Evolutionary conservation across 2,797 vertebrate genomes (phyloP), one percentile per base, ranked within the genome.

Genomic region (Nannoperca australis): DNA sequence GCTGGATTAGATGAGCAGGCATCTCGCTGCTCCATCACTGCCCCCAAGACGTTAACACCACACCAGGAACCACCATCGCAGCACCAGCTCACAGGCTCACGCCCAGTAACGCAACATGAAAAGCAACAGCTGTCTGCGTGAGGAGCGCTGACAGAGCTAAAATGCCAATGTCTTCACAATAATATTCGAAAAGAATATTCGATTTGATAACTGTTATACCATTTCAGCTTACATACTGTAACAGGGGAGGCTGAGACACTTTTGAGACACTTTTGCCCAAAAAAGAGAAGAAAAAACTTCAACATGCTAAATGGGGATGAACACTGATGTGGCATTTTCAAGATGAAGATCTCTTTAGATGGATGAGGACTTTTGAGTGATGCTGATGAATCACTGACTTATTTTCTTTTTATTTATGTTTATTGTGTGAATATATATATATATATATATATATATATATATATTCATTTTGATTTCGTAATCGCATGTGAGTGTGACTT

Each of bases 91-190:
- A 62, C 68, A 79, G 53, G 63, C 56, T 60, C 34, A 49, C 3
- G n/a, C 53, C 56, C 66, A 74, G 72, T 60, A 83, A 84, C 58
- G 47, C 63, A 61, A 70, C 32, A 61, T 73, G 82, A 89, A 83
- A 85, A 76, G 79, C 81, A 88, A 81, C 88, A 92, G 81, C 82
- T 90, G 89, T 78, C 66, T 69, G 66, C 55, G 53, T 40, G 15
- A 14, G 20, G 42, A 64, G 4, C 1, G 2, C 60, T 30, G 44
- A 36, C 54, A 42, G 45, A 55, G 7, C 73, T 45, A 15, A 27
- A 47, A 32, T 22, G 2, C 20, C 18, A 1, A 49, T 22, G 34
- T 38, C 32, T 69, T 13, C 44, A 55, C 20, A 32, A 32, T 32
- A 5, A 6, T n/a, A n/a, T n/a, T n/a, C n/a, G n/a, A n/a, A n/a